Evolutionary conservation across 2,888 invertebrate genomes (phyloP), one percentile per base, ranked within the genome.

Genomic region (Thumatha senex): DNA sequence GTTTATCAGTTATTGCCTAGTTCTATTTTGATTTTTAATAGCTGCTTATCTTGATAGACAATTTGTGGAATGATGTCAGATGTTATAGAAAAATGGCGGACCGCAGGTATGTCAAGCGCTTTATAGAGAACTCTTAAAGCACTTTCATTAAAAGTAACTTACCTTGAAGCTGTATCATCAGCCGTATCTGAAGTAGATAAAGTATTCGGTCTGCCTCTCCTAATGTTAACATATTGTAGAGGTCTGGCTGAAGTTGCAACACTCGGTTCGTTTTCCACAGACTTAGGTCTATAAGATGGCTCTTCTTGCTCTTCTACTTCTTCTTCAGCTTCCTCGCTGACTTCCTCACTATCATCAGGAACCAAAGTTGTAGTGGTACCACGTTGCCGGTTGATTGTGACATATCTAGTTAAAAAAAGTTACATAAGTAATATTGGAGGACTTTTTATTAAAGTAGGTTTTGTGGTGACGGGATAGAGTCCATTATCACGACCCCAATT

Each of bases 221-320:
- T 86, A 29, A 96, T 95, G 47, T 95, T 96, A 0, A 95, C 95
- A 67, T 96, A 96, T 58, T 96, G 94, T 46, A 92, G 68, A 12
- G 86, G 82, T 8, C 89, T 93, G 8, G 82, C 70, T 1, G 86
- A 84, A 13, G 86, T 82, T 9, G 76, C 81, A 0, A 78, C 70
- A 5, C 67, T 72, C n/a, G 66, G 48, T 11, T 73, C 76, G 0
- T 66, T 40, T 1, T 79, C 80, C 1, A 67, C 75, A 8, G 80
- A 56, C 63, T 84, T 70, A 0, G 74, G 64, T 40, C 78, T 63
- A 1, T 71, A 55, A 2, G 66, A 61, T 10, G 1, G 10, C 7
- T 2, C 11, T 31, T 31, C 31, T n/a, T 70, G 67, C n/a, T 84
- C 78, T 29, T 74, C 75, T 2, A 72, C 73, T 7, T 80, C 80